phyloP scores from a whole-genome alignment of 2,888 invertebrate genomes.

The Caenorhabditis wallacei region DNA sequence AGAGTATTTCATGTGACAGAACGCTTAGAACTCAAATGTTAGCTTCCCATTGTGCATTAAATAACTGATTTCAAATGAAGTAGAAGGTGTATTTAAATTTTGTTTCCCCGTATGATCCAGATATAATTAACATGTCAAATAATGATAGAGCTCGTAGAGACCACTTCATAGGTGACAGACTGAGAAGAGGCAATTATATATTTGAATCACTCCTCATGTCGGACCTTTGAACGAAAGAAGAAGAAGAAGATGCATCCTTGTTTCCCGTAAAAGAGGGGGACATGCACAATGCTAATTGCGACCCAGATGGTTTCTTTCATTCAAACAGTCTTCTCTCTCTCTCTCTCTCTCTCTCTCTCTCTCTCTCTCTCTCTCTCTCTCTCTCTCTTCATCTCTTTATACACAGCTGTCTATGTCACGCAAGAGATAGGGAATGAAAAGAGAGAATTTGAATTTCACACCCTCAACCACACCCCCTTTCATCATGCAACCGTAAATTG shows the following conservation, averaged over 20 bases:
- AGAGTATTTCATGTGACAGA: too few species aligned
- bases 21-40: not conserved
- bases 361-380: not conserved
- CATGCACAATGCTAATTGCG: slow-evolving; percentile 62
- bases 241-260: slow-evolving; percentile 3
- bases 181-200: slow-evolving; percentile 50
- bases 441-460: slow-evolving; percentile 26
- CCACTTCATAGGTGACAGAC: slow-evolving; percentile 51
- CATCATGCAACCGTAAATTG: slow-evolving; percentile 1
- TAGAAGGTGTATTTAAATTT: not conserved
- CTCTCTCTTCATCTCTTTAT: slow-evolving; percentile 7
- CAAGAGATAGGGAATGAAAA: slow-evolving; percentile 17
- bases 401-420: slow-evolving; percentile 34
- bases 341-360: slow-evolving; percentile 5
- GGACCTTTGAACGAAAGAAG: slow-evolving; percentile 24
- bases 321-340: slow-evolving; percentile 42
- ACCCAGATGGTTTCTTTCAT: slow-evolving; percentile 50
- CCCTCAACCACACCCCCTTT: slow-evolving; percentile 26
- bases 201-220: slow-evolving; percentile 39
- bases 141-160: slow-evolving; percentile 10
- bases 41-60: too few species aligned
- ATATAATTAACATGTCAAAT: slow-evolving; percentile 53
- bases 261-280: slow-evolving; percentile 16
- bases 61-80: too few species aligned
- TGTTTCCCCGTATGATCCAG: not conserved